These are phyloP conservation scores for Chiroxiphia lanceolata DNA, from an alignment of 2,797 vertebrate genomes.

Conservation along the genomic window DNA sequence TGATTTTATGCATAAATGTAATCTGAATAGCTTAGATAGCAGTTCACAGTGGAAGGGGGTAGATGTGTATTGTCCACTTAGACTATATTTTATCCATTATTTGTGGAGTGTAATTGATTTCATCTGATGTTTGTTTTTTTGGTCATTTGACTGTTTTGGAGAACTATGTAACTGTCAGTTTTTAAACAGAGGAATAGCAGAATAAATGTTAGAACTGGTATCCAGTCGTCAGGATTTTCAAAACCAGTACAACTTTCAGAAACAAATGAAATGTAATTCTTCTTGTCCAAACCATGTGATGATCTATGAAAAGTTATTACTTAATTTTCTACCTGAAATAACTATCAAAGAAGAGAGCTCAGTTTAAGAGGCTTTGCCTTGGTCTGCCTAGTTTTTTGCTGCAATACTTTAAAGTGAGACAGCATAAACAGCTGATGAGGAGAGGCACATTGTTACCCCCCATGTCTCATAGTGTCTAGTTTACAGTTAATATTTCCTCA, in stretches of 20 bases:
- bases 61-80: background rate
- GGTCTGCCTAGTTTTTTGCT: background rate
- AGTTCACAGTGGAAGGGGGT: background rate
- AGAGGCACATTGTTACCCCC: background rate
- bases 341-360: background rate
- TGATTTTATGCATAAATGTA: slow-evolving; percentile 19
- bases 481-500: background rate
- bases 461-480: background rate
- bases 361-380: background rate
- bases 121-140: background rate
- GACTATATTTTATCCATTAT: background rate
- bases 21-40: background rate
- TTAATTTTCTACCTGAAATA: background rate
- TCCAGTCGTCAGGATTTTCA: background rate
- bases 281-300: background rate
- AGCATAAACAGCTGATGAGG: background rate
- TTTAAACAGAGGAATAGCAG: background rate
- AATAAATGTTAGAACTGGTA: background rate
- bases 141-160: background rate
- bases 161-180: background rate
- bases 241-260: background rate
- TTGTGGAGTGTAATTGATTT: background rate
- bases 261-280: background rate
- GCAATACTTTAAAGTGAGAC: background rate
- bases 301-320: background rate